These are phyloP conservation scores for Callimorpha dominula DNA, from an alignment of 2,888 invertebrate genomes.

Conservation along the genomic window DNA sequence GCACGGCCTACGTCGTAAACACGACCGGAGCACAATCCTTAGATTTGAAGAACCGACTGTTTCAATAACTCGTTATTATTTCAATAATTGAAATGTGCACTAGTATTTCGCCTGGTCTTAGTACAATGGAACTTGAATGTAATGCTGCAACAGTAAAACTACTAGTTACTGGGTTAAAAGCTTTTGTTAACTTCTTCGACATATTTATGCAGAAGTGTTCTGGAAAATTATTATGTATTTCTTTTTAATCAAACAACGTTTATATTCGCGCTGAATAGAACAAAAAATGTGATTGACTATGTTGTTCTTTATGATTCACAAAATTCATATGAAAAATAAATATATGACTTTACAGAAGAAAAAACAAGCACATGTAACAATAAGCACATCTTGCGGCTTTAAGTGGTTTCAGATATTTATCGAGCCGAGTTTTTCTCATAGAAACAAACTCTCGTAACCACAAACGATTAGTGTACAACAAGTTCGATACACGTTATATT, in stretches of 20 bases:
- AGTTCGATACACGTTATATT: conserved; percentile 50
- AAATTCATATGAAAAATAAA: no score
- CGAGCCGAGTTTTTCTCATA: conserved; percentile 38
- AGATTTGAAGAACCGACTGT: conserved; percentile 68
- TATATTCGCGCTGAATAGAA: no score
- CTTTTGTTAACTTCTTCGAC: no score
- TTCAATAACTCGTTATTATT: conserved; percentile 71
- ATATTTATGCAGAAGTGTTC: no score
- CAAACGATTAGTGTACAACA: conserved; percentile 56
- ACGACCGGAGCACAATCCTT: no score
- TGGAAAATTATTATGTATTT: no score
- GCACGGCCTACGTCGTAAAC: no score
- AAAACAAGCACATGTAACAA: conserved; percentile 12
- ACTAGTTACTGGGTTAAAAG: conserved; percentile 8
- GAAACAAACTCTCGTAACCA: conserved; percentile 48
- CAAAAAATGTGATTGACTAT: no score
- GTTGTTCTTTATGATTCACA: no score
- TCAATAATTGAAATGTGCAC: conserved; percentile 57
- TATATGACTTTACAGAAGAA: neutral
- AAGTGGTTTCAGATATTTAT: conserved; percentile 41
- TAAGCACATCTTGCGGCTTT: conserved; percentile 21
- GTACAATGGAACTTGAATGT: conserved; percentile 6
- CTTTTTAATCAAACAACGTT: no score
- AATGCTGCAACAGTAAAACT: no score
- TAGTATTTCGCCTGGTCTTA: conserved; percentile 33